These are phyloP conservation scores for Eumerus sabulonum DNA, from an alignment of 2,888 invertebrate genomes.

Conservation along the genomic window DNA sequence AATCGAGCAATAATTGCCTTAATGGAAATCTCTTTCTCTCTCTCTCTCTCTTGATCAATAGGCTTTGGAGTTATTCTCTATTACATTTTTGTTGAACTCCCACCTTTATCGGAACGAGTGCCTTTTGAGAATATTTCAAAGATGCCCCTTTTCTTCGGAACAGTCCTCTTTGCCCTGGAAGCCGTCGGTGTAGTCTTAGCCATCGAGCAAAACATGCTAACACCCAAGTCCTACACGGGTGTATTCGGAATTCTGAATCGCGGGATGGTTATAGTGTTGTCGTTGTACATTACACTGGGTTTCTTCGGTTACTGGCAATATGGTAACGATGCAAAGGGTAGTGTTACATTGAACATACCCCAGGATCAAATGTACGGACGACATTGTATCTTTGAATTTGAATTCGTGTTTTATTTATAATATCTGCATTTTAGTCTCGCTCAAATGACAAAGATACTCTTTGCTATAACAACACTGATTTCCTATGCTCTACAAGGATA, in stretches of 20 bases:
- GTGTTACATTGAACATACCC: conserved; percentile 94
- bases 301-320: conserved; percentile 96
- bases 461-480: conserved; percentile 92
- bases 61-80: conserved; percentile 89
- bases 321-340: conserved; percentile 86
- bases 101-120: conserved; percentile 79
- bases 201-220: conserved; percentile 97
- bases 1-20: too few relatives aligned
- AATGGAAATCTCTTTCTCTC: too few relatives aligned
- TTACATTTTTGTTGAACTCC: conserved; percentile 87
- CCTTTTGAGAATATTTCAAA: conserved; percentile 80
- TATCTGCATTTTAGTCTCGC: conserved; percentile 80
- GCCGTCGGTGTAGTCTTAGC: conserved; percentile 94
- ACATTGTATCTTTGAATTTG: neutral
- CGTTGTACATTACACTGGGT: conserved; percentile 90
- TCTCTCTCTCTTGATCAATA: conserved; percentile 40
- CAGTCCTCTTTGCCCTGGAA: conserved; percentile 95
- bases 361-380: conserved; percentile 83
- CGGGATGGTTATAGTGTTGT: conserved; percentile 92
- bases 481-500: conserved; percentile 99
- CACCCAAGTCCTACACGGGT: conserved; percentile 92
- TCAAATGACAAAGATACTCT: conserved; percentile 90
- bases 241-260: conserved; percentile 93
- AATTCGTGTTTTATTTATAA: neutral
- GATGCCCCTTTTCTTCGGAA: conserved; percentile 93